Evolutionary conservation across 2,797 vertebrate species (phyloP), one percentile per base, ranked within the genome.

Genomic region (Melanotaenia pygmaea): DNA sequence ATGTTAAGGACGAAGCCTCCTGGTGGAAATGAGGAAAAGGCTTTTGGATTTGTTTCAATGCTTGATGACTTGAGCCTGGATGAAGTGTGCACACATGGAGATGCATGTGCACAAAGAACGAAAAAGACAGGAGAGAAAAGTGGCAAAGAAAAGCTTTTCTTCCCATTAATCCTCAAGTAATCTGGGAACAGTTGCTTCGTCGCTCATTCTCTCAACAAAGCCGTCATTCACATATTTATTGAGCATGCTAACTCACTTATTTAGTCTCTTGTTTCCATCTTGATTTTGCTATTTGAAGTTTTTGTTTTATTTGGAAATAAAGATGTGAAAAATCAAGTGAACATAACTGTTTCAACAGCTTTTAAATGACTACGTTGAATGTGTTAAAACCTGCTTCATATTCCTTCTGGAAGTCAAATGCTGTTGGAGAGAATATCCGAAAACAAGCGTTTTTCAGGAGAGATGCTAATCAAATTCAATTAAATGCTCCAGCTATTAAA

Each of bases 1-100:
- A 88, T 85, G 82, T 72, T 80, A 86, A 87, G 74, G 84, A 82
- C 66, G 30, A 61, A 74, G 83, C 82, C 79, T 67, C 69, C 47
- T 9, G 37, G 67, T 40, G 28, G 61, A 71, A 74, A 76, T 59
- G 70, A 64, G 64, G 66, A 37, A 57, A 47, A 30, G 43, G n/a
- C 59, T 65, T 84, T 60, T 67, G 71, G 83, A 79, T 82, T 74
- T 24, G 66, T 81, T 87, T 91, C 85, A 86, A 62, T 4, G 66
- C 71, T 43, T 74, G 88, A 85, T 67, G 89, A 83, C 77, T 77
- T 22, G 68, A 82, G 88, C 82, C 83, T 69, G 13, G 32, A 81
- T 81, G 72, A 86, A 65, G 51, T 1, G 30, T 6, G 11, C 26
- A 51, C 47, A 4, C 28, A 20, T 22, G 53, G 24, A 12, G 11